These are phyloP conservation scores for Dicycla oo DNA, from an alignment of 2,888 invertebrate genomes.

Conservation along the genomic window DNA sequence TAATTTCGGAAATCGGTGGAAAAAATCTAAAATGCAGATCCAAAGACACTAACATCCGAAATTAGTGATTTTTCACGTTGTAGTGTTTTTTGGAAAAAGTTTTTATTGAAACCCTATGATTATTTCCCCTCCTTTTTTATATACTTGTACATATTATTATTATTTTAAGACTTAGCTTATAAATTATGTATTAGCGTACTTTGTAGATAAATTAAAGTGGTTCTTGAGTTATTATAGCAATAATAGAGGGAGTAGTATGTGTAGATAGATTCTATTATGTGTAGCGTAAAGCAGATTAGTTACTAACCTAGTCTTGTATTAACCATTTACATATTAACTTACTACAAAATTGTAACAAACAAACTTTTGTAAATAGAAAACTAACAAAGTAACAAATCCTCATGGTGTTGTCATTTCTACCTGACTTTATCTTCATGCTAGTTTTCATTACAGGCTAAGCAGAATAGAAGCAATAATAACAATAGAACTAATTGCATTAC, in stretches of 20 bases:
- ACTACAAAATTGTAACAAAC: neutral
- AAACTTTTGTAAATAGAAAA: neutral
- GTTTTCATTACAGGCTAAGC: constrained; percentile 48
- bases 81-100: no score
- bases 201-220: no score
- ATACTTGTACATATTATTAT: no score
- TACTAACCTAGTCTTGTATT: neutral
- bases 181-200: no score
- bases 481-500: constrained; percentile 20
- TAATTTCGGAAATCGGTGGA: no score
- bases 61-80: no score
- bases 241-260: neutral
- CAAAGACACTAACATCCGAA: no score
- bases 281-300: neutral
- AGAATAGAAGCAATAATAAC: constrained; percentile 36
- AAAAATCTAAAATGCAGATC: no score
- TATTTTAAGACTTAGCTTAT: no score
- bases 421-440: constrained; percentile 17
- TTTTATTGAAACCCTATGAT: no score
- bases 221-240: neutral
- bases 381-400: constrained; percentile 12
- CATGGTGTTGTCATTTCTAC: neutral
- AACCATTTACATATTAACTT: neutral
- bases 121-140: no score
- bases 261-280: neutral